These are phyloP conservation scores for Sigmodon hispidus DNA, from an alignment of 2,113 vertebrate genomes.

Conservation along the genomic window DNA sequence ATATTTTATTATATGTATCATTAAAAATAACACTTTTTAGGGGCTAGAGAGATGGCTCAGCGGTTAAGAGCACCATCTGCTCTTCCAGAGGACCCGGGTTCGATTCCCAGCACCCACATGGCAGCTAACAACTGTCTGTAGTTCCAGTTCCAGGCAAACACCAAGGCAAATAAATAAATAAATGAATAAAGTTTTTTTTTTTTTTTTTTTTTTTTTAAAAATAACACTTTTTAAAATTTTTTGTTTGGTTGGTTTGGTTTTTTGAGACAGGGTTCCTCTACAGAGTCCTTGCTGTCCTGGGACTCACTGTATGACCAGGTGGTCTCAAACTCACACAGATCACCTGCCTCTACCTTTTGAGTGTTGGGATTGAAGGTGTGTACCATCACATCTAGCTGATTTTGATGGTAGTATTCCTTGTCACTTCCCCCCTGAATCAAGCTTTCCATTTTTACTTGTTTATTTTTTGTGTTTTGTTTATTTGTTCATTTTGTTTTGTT, in stretches of 20 bases:
- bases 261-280: background rate
- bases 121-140: no score
- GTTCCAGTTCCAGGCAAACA: no score
- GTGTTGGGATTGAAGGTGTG: background rate
- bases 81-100: no score
- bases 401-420: background rate
- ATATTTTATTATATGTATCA: conserved; percentile 46
- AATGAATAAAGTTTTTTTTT: no score
- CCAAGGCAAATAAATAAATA: no score
- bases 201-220: no score
- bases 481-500: background rate
- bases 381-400: background rate
- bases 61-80: no score
- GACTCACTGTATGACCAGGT: no score
- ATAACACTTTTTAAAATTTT: no score
- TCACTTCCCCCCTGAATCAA: conserved; percentile 29
- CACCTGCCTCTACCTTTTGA: background rate
- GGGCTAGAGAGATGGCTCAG: no score
- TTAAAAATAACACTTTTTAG: background rate
- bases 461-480: background rate
- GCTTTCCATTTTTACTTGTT: conserved; percentile 12
- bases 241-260: background rate
- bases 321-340: background rate
- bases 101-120: no score
- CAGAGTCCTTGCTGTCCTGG: background rate